Percentiles rank a stretch among this genome's conserved stretches.
phyloP scores from a whole-genome alignment of 2,113 vertebrate species.

The Kryptolebias marmoratus region DNA sequence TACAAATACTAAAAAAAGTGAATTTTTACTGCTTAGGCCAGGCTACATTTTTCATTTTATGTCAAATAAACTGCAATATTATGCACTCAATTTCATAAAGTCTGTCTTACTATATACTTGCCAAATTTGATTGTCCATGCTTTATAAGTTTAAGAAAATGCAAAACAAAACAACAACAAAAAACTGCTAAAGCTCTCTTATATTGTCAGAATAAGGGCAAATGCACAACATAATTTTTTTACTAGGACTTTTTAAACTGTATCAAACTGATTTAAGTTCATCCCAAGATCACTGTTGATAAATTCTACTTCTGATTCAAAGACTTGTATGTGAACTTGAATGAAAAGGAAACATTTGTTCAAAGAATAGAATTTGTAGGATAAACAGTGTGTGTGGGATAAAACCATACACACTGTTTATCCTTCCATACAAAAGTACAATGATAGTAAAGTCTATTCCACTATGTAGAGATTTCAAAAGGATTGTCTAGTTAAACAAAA shows the following conservation, averaged over 20 bases:
- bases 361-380: not conserved
- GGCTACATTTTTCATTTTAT: too few species aligned
- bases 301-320: not conserved
- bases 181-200: too few species aligned
- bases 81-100: too few species aligned
- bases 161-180: too few species aligned
- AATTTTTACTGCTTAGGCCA: too few species aligned
- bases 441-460: not conserved
- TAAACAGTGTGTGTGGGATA: conserved; percentile 11
- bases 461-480: not conserved
- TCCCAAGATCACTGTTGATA: not conserved
- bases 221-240: not conserved
- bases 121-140: too few species aligned
- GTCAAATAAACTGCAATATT: too few species aligned
- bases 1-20: too few species aligned
- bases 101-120: too few species aligned
- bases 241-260: too few species aligned
- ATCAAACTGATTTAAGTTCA: not conserved
- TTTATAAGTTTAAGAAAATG: too few species aligned
- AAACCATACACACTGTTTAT: not conserved
- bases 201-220: not conserved
- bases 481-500: too few species aligned
- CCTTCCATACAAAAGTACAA: not conserved
- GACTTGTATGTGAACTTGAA: not conserved
- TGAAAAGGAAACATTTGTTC: not conserved